phyloP scores from a whole-genome alignment of 2,797 vertebrate species.

The Xerus rutilus region DNA sequence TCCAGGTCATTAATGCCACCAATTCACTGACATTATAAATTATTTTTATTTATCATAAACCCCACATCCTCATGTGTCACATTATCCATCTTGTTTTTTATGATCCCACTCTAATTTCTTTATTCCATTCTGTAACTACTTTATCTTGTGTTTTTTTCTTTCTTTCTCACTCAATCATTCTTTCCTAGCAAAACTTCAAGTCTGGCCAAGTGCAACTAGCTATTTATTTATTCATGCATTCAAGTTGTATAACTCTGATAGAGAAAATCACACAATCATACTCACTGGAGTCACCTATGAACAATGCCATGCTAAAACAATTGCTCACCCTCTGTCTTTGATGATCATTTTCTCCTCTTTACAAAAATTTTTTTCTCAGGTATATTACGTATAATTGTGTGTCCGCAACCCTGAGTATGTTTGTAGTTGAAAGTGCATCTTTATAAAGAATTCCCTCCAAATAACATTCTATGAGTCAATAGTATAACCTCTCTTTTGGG shows the following conservation, averaged over 20 bases:
- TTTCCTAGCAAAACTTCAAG: neutral
- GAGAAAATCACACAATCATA: conserved; percentile 17
- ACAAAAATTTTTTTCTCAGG: neutral
- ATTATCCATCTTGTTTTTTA: neutral
- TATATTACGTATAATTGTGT: neutral
- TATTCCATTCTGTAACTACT: neutral
- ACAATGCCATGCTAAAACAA: neutral
- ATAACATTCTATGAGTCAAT: neutral
- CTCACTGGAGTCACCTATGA: neutral
- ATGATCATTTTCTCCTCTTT: neutral
- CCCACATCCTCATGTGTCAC: neutral
- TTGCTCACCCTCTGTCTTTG: neutral
- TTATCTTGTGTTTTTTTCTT: neutral
- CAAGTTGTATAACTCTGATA: neutral
- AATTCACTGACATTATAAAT: neutral
- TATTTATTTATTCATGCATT: neutral
- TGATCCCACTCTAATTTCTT: neutral
- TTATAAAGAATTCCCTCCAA: neutral
- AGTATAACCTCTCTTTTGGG: neutral
- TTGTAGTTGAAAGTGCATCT: neutral
- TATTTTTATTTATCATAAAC: neutral
- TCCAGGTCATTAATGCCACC: neutral
- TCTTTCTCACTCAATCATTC: neutral
- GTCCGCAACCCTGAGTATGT: neutral
- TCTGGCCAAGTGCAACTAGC: neutral